Conservation (phyloP, 2,888 invertebrate species). For the Theodoxus fluviatilis region DNA sequence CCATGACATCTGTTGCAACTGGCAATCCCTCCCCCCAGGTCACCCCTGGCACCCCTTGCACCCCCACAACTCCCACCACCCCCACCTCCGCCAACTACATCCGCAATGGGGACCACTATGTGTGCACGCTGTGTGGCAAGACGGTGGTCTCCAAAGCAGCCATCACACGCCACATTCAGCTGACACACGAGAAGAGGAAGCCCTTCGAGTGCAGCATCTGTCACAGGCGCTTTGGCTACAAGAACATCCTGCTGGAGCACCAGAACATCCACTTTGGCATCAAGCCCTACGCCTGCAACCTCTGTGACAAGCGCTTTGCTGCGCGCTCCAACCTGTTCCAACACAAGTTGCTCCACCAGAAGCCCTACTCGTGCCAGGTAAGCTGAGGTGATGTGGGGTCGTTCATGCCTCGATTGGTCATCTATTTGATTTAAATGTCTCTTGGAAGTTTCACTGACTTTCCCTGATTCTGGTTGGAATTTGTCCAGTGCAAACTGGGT, state of each 20-base stretch:
- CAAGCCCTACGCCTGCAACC: conserved; percentile 54
- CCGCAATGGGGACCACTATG: conserved; percentile 37
- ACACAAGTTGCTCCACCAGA: conserved; percentile 52
- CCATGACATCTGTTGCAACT: conserved; percentile 23
- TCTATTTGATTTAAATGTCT: no score
- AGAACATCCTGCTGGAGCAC: conserved; percentile 57
- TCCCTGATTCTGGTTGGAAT: no score
- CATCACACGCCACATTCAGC: conserved; percentile 49
- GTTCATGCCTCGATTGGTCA: no score
- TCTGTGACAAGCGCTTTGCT: conserved; percentile 56
- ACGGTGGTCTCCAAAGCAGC: conserved; percentile 53
- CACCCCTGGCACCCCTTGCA: conserved; percentile 23
- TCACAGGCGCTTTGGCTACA: conserved; percentile 52
- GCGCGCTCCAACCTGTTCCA: conserved; percentile 56
- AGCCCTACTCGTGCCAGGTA: conserved; percentile 47
- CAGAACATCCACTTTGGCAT: conserved; percentile 59
- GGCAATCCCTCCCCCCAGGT: conserved; percentile 14
- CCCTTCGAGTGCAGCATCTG: conserved; percentile 46
- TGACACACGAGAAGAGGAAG: conserved; percentile 46
- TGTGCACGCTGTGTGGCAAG: conserved; percentile 50
- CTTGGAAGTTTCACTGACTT: no score
- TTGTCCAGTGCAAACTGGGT: no score
- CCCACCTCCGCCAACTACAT: conserved; percentile 33
- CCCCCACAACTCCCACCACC: conserved; percentile 23
- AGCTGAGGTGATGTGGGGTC: no score